Conservation (phyloP, 2,888 invertebrate species). For the Bombylius discolor region DNA sequence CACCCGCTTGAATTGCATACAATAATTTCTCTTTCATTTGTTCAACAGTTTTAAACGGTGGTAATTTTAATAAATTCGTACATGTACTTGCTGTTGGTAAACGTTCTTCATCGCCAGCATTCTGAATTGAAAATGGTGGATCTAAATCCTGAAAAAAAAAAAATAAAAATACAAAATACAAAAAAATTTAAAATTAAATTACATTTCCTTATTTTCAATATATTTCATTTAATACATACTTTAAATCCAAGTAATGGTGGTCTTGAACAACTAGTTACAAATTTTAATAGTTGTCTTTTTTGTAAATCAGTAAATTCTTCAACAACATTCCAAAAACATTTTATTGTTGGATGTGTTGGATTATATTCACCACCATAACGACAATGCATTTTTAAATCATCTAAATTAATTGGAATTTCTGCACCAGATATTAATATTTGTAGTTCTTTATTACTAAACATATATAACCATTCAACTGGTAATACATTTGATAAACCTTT, state of each 20-base stretch:
- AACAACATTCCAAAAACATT: slow-evolving; percentile 81
- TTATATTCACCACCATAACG: slow-evolving; percentile 80
- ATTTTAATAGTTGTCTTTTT: slow-evolving; percentile 79
- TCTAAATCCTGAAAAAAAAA: slow-evolving; percentile 61
- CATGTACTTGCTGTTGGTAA: slow-evolving; percentile 96
- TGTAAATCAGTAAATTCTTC: slow-evolving; percentile 70
- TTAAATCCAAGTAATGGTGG: slow-evolving; percentile 95
- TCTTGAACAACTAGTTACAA: slow-evolving; percentile 95
- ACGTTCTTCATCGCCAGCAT: slow-evolving; percentile 77
- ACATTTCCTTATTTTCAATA: neutral
- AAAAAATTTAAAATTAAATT: neutral
- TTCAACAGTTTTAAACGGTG: slow-evolving; percentile 70
- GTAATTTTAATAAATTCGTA: slow-evolving; percentile 93
- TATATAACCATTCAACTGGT: slow-evolving; percentile 80
- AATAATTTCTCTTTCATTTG: slow-evolving; percentile 69
- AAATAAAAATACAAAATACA: neutral
- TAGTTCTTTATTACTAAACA: slow-evolving; percentile 89
- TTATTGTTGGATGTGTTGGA: slow-evolving; percentile 69
- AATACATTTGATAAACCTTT: slow-evolving; percentile 84
- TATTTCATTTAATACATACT: slow-evolving; percentile 39
- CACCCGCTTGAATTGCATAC: slow-evolving; percentile 88
- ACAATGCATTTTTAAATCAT: slow-evolving; percentile 76
- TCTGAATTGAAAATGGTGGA: slow-evolving; percentile 93
- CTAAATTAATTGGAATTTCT: slow-evolving; percentile 82
- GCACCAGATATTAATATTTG: slow-evolving; percentile 96